phyloP scores from a whole-genome alignment of 2,888 invertebrate species.

The Oscheius sp. region DNA sequence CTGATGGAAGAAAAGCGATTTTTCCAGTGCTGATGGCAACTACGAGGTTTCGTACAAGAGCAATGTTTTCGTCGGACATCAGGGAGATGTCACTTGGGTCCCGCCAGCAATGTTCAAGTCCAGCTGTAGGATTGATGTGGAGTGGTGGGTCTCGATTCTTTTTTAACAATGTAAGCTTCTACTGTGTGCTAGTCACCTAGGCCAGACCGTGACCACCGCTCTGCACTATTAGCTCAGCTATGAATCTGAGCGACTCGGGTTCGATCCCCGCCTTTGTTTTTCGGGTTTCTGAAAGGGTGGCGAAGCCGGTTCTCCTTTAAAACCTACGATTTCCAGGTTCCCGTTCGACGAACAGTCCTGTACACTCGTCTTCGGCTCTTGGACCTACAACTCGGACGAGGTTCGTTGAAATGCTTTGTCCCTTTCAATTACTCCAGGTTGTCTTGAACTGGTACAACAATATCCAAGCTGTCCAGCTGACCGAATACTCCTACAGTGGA shows the following conservation, averaged over 20 bases:
- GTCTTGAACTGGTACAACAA: conserved; percentile 84
- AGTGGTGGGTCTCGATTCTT: conserved; percentile 43
- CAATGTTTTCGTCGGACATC: conserved; percentile 56
- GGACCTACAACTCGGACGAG: conserved; percentile 91
- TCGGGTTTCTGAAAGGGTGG: no score
- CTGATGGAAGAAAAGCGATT: not conserved
- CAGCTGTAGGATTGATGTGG: conserved; percentile 66
- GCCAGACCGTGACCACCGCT: no score
- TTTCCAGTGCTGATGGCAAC: conserved; percentile 93
- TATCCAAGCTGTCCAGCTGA: conserved; percentile 80
- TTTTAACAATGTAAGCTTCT: not conserved
- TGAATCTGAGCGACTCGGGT: no score
- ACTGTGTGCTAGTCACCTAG: no score
- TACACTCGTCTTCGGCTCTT: conserved; percentile 69
- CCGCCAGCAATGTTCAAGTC: conserved; percentile 90
- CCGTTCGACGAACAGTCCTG: conserved; percentile 71
- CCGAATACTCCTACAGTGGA: conserved; percentile 96
- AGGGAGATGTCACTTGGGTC: conserved; percentile 86
- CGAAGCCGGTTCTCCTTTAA: not conserved
- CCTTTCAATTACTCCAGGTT: conserved; percentile 78
- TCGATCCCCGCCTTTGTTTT: no score
- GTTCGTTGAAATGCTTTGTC: conserved; percentile 76
- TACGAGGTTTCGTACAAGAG: conserved; percentile 89
- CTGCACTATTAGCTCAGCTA: no score
- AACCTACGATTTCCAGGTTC: conserved; percentile 40